These are phyloP conservation scores for Campylomormyrus tamandua DNA, from an alignment of 2,113 vertebrate genomes.

Conservation along the genomic window DNA sequence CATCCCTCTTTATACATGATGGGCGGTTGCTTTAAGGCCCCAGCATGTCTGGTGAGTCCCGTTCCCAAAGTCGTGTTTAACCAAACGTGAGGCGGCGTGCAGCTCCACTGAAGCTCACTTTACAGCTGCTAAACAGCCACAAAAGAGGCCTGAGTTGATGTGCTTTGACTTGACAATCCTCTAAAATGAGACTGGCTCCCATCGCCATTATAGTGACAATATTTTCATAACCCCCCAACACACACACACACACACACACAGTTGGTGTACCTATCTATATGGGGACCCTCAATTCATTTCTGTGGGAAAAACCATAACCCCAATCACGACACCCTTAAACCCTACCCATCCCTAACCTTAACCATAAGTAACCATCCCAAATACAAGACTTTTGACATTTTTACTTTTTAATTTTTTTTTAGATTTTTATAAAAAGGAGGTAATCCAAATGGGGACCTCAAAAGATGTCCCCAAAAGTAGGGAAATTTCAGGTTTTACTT, in stretches of 20 bases:
- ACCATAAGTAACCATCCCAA: too few species aligned
- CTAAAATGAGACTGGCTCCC: conserved; percentile 21
- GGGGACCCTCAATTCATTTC: background rate
- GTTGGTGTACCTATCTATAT: rapidly evolving
- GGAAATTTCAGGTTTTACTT: too few species aligned
- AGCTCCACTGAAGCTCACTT: conserved; percentile 4
- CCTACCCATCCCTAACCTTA: too few species aligned
- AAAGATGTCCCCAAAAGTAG: too few species aligned
- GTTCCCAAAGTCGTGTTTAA: background rate
- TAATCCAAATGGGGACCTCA: background rate
- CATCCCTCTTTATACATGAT: background rate
- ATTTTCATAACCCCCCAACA: background rate
- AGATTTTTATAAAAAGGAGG: too few species aligned
- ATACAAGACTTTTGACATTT: too few species aligned
- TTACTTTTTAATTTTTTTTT: too few species aligned
- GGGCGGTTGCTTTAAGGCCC: background rate
- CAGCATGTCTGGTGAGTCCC: background rate
- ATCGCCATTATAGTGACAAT: conserved; percentile 27
- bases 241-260: background rate
- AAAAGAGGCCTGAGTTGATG: conserved; percentile 18
- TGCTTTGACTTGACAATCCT: conserved; percentile 7
- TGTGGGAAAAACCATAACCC: background rate
- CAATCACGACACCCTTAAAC: background rate
- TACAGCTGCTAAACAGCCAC: conserved; percentile 11
- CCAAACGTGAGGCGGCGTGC: background rate